These are phyloP conservation scores for Melanotaenia boesemani DNA, from an alignment of 2,797 vertebrate species.

Conservation along the genomic window DNA sequence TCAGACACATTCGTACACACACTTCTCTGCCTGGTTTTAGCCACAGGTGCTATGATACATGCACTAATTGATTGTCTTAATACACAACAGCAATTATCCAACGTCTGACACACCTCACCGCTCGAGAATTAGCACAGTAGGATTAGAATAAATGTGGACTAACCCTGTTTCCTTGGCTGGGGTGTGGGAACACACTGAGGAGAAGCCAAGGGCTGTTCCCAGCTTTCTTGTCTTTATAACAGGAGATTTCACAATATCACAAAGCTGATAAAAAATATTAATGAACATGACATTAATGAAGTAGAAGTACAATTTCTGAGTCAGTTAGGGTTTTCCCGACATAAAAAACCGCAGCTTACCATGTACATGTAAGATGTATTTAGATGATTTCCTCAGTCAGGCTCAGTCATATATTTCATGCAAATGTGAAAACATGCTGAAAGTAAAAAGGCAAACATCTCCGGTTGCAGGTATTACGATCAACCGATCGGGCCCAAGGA, in stretches of 20 bases:
- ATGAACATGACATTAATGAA: no score
- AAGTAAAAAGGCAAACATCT: no score
- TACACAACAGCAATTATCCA: neutral
- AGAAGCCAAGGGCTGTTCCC: no score
- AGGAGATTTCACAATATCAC: neutral
- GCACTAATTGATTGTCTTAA: neutral
- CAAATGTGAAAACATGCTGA: no score
- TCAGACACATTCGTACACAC: neutral
- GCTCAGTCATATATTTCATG: no score
- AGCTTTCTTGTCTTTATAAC: neutral
- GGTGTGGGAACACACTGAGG: neutral
- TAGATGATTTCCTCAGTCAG: no score
- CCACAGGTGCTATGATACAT: neutral
- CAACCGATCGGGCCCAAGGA: no score
- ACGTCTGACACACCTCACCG: rapidly evolving
- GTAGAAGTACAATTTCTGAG: no score
- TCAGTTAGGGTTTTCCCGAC: no score
- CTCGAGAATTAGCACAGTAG: constrained; percentile 2
- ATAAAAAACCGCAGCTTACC: no score
- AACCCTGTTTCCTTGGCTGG: neutral
- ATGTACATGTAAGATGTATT: no score
- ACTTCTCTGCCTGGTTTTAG: neutral
- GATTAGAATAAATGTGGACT: neutral
- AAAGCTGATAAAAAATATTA: neutral
- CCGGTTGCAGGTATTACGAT: no score